Base-by-base conservation (phyloP, 2,888 invertebrate genomes). In the Agrochola lychnidis region DNA sequence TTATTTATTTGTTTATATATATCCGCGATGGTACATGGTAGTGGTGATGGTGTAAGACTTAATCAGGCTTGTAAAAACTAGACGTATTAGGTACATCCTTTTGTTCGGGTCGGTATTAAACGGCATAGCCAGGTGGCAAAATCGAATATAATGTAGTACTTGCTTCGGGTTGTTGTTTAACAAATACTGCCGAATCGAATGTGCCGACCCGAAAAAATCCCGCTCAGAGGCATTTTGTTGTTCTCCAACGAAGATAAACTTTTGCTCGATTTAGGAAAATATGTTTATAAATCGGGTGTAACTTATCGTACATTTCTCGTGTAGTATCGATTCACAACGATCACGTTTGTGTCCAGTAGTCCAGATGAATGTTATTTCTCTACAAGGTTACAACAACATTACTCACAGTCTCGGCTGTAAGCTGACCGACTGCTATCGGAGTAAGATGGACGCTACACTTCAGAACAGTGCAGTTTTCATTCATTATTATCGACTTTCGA, bases 331-430 rank as follows among this genome's bases (percentile, higher is more conserved):
- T 64, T 62, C 40, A 48, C 25, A 64, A 59, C 79, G 48, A 59
- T 69, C n/a, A 69, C 19, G 51, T 48, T 69, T 36, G n/a, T 56
- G 56, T 61, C 68, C 53, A 68, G 45, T 48, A 66, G 36, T 22
- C 12, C 22, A 51, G 61, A 83, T 64, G 56, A 42, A 78, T 83
- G 51, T 45, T 79, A 61, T 71, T 84, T 83, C 51, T 79, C 61
- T 79, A 53, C 79, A 84, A 84, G 62, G 80, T 53, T 80, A 84
- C n/a, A 57, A 7, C n/a, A 36, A 42, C 51, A 80, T 84, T 79
- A 84, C 67, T 84, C 57, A 63, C 56, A 67, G 61, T 71, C 66
- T 30, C 36, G 6, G 45, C 57, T 78, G 83, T 53, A 53, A 64
- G 79, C 53, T 64, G 79, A 79, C 40, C 79, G 79, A 56, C 9